phyloP scores from a whole-genome alignment of 35 echinoderm and acorn worm species.

The Stichopus chloronotus region DNA sequence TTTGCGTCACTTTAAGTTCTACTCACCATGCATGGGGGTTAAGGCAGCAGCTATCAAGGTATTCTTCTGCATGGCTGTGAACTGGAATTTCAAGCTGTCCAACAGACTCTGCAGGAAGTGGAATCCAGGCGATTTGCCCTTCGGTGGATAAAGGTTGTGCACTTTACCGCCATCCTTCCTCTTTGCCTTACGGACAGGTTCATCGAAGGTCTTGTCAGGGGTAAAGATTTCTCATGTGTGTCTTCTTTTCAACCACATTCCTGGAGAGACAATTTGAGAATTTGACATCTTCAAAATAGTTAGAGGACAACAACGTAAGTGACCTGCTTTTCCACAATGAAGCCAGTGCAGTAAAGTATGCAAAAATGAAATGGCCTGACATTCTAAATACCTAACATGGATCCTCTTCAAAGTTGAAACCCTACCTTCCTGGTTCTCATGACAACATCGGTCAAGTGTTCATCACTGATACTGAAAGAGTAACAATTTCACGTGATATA shows the following conservation, averaged over 20 bases:
- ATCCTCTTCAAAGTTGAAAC: no score
- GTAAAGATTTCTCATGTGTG: slow-evolving; percentile 35
- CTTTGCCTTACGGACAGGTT: slow-evolving; percentile 5
- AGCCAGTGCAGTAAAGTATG: no score
- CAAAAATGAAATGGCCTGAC: no score
- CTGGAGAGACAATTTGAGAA: neutral
- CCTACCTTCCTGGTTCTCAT: no score
- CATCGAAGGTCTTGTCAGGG: neutral
- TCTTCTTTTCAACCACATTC: slow-evolving; percentile 25
- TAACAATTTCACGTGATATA: no score
- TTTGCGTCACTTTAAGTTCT: neutral
- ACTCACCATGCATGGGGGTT: slow-evolving; percentile 87
- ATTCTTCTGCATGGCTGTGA: slow-evolving; percentile 62
- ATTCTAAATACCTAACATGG: no score
- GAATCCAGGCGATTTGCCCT: slow-evolving; percentile 3
- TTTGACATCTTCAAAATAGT: neutral
- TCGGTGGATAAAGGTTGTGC: neutral
- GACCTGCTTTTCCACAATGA: neutral
- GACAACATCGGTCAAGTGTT: no score
- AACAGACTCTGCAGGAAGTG: slow-evolving; percentile 71
- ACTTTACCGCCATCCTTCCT: neutral
- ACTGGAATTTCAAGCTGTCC: slow-evolving; percentile 72
- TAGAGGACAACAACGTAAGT: neutral
- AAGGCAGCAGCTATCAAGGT: slow-evolving; percentile 67
- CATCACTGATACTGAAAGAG: no score